Percentiles rank a stretch among this genome's conserved stretches.
Conservation (phyloP, 2,888 invertebrate species). For the Papilio demoleus region DNA sequence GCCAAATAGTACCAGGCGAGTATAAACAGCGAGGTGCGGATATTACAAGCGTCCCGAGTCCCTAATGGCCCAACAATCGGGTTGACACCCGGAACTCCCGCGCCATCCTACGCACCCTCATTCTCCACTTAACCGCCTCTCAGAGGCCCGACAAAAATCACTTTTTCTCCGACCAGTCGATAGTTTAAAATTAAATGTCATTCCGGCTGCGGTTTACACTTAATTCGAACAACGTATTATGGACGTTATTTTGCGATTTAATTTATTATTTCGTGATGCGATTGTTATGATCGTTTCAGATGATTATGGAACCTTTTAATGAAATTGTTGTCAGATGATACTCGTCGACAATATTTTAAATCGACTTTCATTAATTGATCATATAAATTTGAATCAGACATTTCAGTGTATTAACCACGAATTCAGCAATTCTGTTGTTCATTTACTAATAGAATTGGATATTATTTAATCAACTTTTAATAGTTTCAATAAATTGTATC, state of each 20-base stretch:
- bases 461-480: constrained; percentile 3
- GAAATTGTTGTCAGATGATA: constrained; percentile 73
- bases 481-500: constrained; percentile 4
- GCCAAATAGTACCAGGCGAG: constrained; percentile 79
- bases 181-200: constrained; percentile 82
- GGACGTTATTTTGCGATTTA: constrained; percentile 77
- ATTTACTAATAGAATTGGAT: constrained; percentile 26
- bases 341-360: constrained; percentile 50
- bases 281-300: constrained; percentile 60
- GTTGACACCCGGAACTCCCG: constrained; percentile 44
- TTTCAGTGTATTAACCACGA: constrained; percentile 25
- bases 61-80: constrained; percentile 28
- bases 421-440: constrained; percentile 23
- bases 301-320: constrained; percentile 74
- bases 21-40: constrained; percentile 59
- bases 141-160: constrained; percentile 68
- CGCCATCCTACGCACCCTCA: constrained; percentile 54
- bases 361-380: constrained; percentile 41
- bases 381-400: constrained; percentile 36
- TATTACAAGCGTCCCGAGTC: constrained; percentile 53
- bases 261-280: constrained; percentile 75
- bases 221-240: constrained; percentile 77
- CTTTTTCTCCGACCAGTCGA: constrained; percentile 74
- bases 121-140: constrained; percentile 56
- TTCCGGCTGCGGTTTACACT: constrained; percentile 77